Evolutionary conservation across 2,113 vertebrate species (phyloP).

Genomic region (Etia nguti): DNA sequence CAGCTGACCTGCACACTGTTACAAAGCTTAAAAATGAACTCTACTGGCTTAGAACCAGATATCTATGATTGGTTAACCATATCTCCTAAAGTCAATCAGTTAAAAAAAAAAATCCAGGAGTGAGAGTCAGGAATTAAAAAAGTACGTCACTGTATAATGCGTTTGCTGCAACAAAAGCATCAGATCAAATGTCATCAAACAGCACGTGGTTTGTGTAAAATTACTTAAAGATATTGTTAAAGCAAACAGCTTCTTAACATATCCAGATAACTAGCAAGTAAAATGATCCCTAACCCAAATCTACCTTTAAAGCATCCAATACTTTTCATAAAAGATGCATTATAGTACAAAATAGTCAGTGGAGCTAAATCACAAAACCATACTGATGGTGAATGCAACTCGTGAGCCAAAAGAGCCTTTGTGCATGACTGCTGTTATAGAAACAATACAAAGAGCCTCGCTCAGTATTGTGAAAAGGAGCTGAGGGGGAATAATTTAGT

Average conservation of each 20-base stretch:
- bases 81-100: conserved; percentile 33
- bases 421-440: conserved; percentile 60
- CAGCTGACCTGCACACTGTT: conserved; percentile 31
- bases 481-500: conserved; percentile 64
- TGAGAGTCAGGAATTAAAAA: conserved; percentile 11
- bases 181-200: not conserved
- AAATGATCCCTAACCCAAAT: conserved; percentile 15
- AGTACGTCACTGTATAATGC: not conserved
- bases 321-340: conserved; percentile 26
- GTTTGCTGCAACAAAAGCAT: not conserved
- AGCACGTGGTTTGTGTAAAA: not conserved
- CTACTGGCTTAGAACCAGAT: not conserved
- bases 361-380: conserved; percentile 37
- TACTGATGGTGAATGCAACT: conserved; percentile 41
- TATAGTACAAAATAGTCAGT: conserved; percentile 49
- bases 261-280: conserved; percentile 12
- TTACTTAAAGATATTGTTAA: not conserved
- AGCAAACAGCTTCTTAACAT: not conserved
- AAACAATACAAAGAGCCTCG: conserved; percentile 61
- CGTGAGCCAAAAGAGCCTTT: conserved; percentile 55
- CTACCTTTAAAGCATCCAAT: conserved; percentile 53
- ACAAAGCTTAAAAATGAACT: conserved; percentile 31
- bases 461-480: conserved; percentile 66
- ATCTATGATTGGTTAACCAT: conserved; percentile 46
- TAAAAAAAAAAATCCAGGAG: not conserved